Evolutionary conservation across 2,888 invertebrate genomes (phyloP).

Genomic region (Linnaemya tessellans): DNA sequence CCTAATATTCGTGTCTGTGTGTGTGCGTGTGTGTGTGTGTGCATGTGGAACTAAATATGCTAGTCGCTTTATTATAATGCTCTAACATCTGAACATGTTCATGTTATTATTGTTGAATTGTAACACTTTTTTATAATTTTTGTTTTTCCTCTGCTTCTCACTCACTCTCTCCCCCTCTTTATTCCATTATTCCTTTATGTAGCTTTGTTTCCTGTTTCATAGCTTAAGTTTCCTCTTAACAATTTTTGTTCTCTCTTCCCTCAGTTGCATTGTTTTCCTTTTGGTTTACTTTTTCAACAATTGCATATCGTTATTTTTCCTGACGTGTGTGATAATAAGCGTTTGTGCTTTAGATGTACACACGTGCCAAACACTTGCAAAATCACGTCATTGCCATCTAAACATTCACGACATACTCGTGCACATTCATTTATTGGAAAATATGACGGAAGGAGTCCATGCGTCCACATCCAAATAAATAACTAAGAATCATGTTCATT

Average conservation of each 20-base stretch:
- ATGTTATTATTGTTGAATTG: slow-evolving; percentile 56
- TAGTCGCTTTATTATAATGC: slow-evolving; percentile 56
- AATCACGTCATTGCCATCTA: slow-evolving; percentile 10
- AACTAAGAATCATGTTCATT: slow-evolving; percentile 37
- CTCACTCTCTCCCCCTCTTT: slow-evolving; percentile 35
- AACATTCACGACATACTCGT: neutral
- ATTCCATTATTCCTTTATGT: slow-evolving; percentile 22
- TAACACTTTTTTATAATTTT: slow-evolving; percentile 12
- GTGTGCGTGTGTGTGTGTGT: neutral
- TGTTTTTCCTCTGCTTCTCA: slow-evolving; percentile 11
- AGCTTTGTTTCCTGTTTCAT: slow-evolving; percentile 65
- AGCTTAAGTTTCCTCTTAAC: slow-evolving; percentile 67
- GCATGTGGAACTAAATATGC: neutral
- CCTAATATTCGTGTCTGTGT: slow-evolving; percentile 1
- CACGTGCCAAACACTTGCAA: neutral
- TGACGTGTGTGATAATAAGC: slow-evolving; percentile 67
- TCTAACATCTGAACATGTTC: slow-evolving; percentile 60
- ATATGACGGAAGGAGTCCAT: neutral
- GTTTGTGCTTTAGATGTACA: slow-evolving; percentile 29
- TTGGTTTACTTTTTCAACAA: slow-evolving; percentile 33
- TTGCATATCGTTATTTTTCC: slow-evolving; percentile 46
- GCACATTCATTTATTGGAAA: neutral
- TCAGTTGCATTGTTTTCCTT: slow-evolving; percentile 53
- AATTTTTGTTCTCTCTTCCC: slow-evolving; percentile 46
- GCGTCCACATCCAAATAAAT: slow-evolving; percentile 8